Evolutionary conservation across 2,797 vertebrate genomes (phyloP).

Genomic region (Danio tinwini): DNA sequence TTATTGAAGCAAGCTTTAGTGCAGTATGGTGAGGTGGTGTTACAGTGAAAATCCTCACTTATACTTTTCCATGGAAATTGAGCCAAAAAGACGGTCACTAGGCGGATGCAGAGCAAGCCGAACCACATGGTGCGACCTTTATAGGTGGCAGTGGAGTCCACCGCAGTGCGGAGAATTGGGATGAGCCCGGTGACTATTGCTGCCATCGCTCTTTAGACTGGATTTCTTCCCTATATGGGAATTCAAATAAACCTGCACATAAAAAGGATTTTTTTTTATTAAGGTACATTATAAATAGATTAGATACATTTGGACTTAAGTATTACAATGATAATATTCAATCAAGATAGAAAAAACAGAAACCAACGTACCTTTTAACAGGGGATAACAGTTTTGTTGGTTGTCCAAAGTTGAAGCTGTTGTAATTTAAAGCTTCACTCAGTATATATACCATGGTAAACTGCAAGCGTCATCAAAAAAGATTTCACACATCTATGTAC

Average conservation of each 20-base stretch:
- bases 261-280: background rate
- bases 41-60: constrained; percentile 64
- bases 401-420: constrained; percentile 9
- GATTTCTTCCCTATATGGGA: background rate
- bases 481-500: constrained; percentile 38
- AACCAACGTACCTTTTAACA: constrained; percentile 44
- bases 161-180: constrained; percentile 70
- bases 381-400: background rate
- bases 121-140: constrained; percentile 69
- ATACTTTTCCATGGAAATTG: constrained; percentile 67
- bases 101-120: constrained; percentile 65
- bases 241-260: constrained; percentile 15
- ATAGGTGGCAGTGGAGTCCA: constrained; percentile 66
- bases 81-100: constrained; percentile 66
- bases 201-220: constrained; percentile 49
- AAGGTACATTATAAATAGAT: background rate
- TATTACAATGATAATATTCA: background rate
- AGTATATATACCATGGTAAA: constrained; percentile 46
- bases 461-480: constrained; percentile 55
- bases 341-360: background rate
- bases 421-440: constrained; percentile 32
- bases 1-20: constrained; percentile 60
- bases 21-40: constrained; percentile 45
- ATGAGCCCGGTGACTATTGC: constrained; percentile 71
- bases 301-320: background rate